Evolutionary conservation across 2,113 vertebrate species (phyloP).

Genomic region (Brachyistius frenatus): DNA sequence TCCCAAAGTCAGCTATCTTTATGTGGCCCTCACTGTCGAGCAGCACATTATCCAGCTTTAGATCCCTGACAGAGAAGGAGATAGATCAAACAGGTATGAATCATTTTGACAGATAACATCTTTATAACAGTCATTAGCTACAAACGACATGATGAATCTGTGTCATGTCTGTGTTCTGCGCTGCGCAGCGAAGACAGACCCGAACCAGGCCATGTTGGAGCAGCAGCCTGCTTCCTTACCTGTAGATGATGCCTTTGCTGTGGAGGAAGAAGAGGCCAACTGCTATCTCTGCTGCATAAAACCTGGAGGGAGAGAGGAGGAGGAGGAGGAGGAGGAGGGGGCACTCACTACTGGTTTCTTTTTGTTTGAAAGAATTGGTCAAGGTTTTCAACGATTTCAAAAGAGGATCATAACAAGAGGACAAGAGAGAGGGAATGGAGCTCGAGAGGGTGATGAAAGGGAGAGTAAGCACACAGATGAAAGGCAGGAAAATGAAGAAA

Average conservation of each 20-base stretch:
- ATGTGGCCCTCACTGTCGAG: conserved; percentile 92
- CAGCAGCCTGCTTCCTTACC: conserved; percentile 77
- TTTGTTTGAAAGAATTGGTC: conserved; percentile 33
- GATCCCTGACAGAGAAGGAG: conserved; percentile 83
- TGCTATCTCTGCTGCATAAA: conserved; percentile 92
- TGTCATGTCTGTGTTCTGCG: conserved; percentile 12
- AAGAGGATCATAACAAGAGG: conserved; percentile 48
- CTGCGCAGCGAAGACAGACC: too few relatives aligned
- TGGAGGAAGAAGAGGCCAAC: conserved; percentile 94
- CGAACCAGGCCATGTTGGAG: conserved; percentile 32
- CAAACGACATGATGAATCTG: conserved; percentile 67
- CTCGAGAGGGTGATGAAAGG: conserved; percentile 76
- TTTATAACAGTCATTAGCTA: conserved; percentile 59
- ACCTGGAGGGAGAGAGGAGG: conserved; percentile 78
- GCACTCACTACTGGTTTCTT: conserved; percentile 29
- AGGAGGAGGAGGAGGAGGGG: not conserved
- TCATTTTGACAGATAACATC: conserved; percentile 67
- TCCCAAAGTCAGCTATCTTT: conserved; percentile 94
- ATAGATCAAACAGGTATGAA: conserved; percentile 50
- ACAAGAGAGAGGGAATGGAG: not conserved
- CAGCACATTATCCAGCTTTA: conserved; percentile 94
- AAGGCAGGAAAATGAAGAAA: conserved; percentile 55
- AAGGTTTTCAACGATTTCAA: conserved; percentile 37
- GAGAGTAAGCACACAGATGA: conserved; percentile 69
- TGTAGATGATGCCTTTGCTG: conserved; percentile 93